A percentile compares a stretch with the other conserved stretches of the same genome.
Conservation (phyloP, 2,888 invertebrate species). For the Lasioglossum malachurum region DNA sequence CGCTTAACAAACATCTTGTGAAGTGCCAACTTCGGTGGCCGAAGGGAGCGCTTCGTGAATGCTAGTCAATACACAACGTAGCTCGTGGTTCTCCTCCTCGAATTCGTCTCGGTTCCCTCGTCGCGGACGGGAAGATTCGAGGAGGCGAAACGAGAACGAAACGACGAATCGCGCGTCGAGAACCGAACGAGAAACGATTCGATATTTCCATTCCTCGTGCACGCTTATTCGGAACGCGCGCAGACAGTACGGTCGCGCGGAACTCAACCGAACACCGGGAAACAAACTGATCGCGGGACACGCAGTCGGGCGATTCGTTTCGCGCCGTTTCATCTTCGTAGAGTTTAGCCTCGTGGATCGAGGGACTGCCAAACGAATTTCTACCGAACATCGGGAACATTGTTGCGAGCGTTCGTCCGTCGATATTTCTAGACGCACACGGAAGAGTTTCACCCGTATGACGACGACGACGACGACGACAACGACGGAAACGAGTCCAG, state of each 20-base stretch:
- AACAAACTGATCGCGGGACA: neutral
- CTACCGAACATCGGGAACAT: constrained; percentile 4
- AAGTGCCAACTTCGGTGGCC: constrained; percentile 43
- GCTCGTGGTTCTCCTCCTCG: constrained; percentile 65
- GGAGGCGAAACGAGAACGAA: constrained; percentile 40
- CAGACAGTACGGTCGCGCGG: neutral
- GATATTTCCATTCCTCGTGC: neutral
- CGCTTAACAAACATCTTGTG: constrained; percentile 48
- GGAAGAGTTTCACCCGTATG: constrained; percentile 22
- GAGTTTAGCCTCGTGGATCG: constrained; percentile 59
- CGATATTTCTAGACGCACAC: constrained; percentile 39
- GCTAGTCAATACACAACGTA: constrained; percentile 79
- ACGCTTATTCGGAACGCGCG: neutral
- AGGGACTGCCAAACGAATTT: constrained; percentile 36
- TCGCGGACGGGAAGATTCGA: neutral
- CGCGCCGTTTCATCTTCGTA: constrained; percentile 28
- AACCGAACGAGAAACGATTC: constrained; percentile 10
- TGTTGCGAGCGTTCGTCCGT: constrained; percentile 46
- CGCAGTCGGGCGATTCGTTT: neutral
- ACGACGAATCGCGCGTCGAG: constrained; percentile 43
- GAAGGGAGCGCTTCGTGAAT: constrained; percentile 74
- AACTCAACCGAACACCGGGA: neutral
- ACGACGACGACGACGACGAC: constrained; percentile 14
- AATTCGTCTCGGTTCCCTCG: constrained; percentile 15
- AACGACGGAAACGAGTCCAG: constrained; percentile 12